Base-by-base conservation (phyloP, 1,140 invertebrate genomes). In the Rhyzopertha dominica region DNA sequence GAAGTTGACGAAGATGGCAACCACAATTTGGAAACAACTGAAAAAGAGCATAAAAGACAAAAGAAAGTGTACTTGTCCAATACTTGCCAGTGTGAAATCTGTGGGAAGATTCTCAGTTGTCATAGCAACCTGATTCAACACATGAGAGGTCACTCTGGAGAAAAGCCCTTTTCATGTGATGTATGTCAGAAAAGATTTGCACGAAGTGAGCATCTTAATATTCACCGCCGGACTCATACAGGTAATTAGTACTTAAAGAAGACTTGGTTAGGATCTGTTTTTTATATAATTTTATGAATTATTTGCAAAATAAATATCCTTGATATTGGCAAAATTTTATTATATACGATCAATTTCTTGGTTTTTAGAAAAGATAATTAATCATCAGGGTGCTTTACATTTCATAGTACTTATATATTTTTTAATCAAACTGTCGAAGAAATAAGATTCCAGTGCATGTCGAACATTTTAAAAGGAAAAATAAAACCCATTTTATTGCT, bases 91-190 rank as follows among this genome's bases (percentile, higher is more conserved):
- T 59, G 57, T 24, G 48, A 57, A 37, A 39, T 39, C 20, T 59
- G 57, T 28, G 57, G 54, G 2, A 51, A 54, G 28, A 28, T 52
- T 28, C 36, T 57, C 13, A 51, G 49, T 10, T 45, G 45, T 8
- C 47, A 43, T 12, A 48, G 52, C 5, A 57, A 56, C 34, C 34
- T 61, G 28, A 41, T 36, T 2, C 49, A 50, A 3, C 62, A 65
- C 31, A 46, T 52, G 31, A 49, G 66, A 12, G 63, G 59, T 5
- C 71, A 66, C 53, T 69, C 61, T 1, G 71, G 42, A 28, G 76
- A 80, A 40, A 78, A 83, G 53, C 80, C 80, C 1, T 81, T 70
- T 47, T 66, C 75, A 40, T 79, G 76, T 51, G 63, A 66, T 1
- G 63, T 73, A 7, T 78, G 76, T 49, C 65, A 67, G 14, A 77